A percentile compares a stretch with the other conserved stretches of the same genome.
Evolutionary conservation across 2,797 vertebrate species (phyloP).

Genomic region (Martes flavigula): DNA sequence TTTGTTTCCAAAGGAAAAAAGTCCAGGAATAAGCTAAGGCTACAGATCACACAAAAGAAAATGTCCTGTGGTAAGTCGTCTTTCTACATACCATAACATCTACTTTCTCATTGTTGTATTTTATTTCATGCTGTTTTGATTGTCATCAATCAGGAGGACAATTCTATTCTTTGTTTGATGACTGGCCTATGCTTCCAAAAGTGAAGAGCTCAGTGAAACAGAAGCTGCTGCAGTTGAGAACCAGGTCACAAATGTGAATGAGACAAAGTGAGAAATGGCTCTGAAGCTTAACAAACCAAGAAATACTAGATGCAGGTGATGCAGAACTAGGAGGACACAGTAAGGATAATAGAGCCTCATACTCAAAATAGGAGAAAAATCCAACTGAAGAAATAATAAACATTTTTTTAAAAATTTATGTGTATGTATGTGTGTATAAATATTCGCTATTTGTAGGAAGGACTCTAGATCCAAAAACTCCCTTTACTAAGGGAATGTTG

Average conservation of each 20-base stretch:
- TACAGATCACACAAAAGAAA: conserved; percentile 18
- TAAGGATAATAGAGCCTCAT: conserved; percentile 12
- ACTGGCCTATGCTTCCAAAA: conserved; percentile 31
- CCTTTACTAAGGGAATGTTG: no score
- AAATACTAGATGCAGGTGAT: conserved; percentile 48
- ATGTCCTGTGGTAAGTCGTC: neutral
- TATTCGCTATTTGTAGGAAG: no score
- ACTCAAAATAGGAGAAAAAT: neutral
- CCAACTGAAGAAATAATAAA: conserved; percentile 19
- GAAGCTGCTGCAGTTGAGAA: conserved; percentile 56
- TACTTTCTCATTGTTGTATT: conserved; percentile 46
- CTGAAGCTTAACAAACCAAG: conserved; percentile 40
- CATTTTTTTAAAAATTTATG: neutral
- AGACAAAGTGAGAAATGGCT: conserved; percentile 41
- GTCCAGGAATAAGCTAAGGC: neutral
- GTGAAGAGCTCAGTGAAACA: conserved; percentile 53
- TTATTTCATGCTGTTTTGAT: conserved; percentile 57
- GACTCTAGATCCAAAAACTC: no score
- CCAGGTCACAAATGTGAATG: conserved; percentile 53
- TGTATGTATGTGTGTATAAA: no score
- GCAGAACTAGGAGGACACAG: neutral
- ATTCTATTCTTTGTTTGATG: conserved; percentile 66
- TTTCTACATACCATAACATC: conserved; percentile 6
- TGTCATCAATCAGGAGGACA: conserved; percentile 57
- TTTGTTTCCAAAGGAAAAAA: conserved; percentile 6